Base-by-base conservation (phyloP, 2,797 vertebrate species). In the Scarus forsteni region DNA sequence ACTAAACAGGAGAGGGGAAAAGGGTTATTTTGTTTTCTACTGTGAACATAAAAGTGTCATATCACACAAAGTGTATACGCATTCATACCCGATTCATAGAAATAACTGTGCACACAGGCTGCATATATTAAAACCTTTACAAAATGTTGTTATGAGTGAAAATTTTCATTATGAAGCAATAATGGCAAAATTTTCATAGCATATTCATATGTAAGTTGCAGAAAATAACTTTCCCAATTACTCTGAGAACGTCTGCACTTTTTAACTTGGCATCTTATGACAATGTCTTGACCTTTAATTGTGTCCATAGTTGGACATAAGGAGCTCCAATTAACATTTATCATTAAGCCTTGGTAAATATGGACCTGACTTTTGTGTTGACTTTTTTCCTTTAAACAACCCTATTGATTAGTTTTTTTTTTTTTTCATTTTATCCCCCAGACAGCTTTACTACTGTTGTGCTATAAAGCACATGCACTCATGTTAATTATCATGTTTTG, bases 261-360 rank as follows among this genome's bases (percentile, higher is more conserved):
- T 1, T 39, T 44, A 2, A 53, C 14, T 18, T 39, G 44, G 1
- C 5, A 43, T 15, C 5, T 10, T 8, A 13, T 54, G 42, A 43
- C 9, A 1, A 11, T n/a, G 45, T 27, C 39, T 38, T 63, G 53
- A 72, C 62, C 62, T 74, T 60, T 55, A 19, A 34, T 11, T 38
- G 6, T 10, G 14, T 36, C 10, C 19, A 13, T 15, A 40, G 10
- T 34, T 2, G 18, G 7, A 43, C 10, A 34, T 35, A 5, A 7
- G 27, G n/a, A 19, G n/a, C 6, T 51, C 48, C 44, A 70, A 70
- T 74, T 74, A 67, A 53, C 70, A 58, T 77, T 55, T 3, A 59
- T 42, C 39, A 51, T 49, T 38, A 50, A 34, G 19, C 36, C 13
- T 9, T 53, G 19, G 13, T 45, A 54, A 55, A 60, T 18, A 44